A percentile compares a stretch with the other conserved stretches of the same genome.
Conservation (phyloP, 2,797 vertebrate genomes). For the Monodelphis domestica region DNA sequence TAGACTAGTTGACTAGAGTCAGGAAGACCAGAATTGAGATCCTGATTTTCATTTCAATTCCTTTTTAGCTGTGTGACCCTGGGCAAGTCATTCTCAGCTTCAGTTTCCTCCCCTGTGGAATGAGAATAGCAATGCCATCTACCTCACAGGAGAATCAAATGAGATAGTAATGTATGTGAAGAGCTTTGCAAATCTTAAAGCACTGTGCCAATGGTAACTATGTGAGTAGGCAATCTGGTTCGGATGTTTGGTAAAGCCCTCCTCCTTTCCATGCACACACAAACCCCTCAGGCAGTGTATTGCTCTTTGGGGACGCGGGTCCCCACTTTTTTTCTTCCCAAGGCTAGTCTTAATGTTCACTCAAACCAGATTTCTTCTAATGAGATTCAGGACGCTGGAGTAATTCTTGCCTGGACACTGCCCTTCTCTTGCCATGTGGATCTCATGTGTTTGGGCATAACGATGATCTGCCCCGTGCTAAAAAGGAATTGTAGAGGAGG, state of each 20-base stretch:
- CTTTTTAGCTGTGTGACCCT: not conserved
- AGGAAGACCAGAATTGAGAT: not conserved
- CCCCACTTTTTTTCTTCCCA: not conserved
- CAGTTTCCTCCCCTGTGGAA: not conserved
- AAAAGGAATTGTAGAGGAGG: not conserved
- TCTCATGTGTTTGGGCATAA: not conserved
- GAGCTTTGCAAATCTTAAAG: not conserved
- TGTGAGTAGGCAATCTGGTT: not conserved
- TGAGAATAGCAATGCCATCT: not conserved
- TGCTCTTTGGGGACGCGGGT: not conserved
- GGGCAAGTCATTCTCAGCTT: not conserved
- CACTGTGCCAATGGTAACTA: not conserved
- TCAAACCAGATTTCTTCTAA: not conserved
- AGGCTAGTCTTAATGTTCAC: not conserved
- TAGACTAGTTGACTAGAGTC: not conserved
- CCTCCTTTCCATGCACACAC: not conserved
- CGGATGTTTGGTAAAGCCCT: not conserved
- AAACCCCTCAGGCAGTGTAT: not conserved
- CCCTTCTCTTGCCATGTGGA: not conserved
- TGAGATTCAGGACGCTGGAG: not conserved
- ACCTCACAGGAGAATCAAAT: not conserved
- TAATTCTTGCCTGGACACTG: not conserved
- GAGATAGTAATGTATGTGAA: not conserved
- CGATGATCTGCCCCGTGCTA: not conserved
- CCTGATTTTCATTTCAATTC: not conserved